phyloP scores from a whole-genome alignment of 2,113 vertebrate species.

The Phocoena phocoena region DNA sequence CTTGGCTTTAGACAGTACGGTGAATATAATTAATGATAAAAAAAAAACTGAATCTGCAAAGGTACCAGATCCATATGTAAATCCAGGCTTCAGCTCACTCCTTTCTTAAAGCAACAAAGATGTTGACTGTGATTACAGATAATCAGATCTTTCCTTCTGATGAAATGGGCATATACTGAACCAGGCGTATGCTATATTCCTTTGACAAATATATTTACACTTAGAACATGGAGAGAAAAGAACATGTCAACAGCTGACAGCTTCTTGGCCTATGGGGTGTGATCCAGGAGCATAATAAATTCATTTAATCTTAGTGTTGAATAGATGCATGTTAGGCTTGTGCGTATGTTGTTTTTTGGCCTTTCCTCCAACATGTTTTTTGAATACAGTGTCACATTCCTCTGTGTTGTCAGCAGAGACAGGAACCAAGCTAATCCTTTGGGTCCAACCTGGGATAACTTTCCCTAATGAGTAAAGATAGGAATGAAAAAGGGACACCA shows the following conservation, averaged over 20 bases:
- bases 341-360: background rate
- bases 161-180: constrained; percentile 65
- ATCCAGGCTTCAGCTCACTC: constrained; percentile 1
- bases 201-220: constrained; percentile 72
- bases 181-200: constrained; percentile 57
- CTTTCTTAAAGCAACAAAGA: constrained; percentile 59
- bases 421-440: constrained; percentile 48
- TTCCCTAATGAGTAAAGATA: constrained; percentile 57
- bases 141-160: constrained; percentile 69
- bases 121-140: constrained; percentile 67
- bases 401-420: constrained; percentile 70
- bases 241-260: constrained; percentile 77
- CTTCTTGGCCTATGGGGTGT: constrained; percentile 75
- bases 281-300: constrained; percentile 73
- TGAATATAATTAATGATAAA: background rate
- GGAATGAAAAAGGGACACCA: constrained; percentile 27
- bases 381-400: constrained; percentile 61
- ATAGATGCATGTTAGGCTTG: constrained; percentile 66
- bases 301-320: constrained; percentile 72
- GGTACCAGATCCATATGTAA: constrained; percentile 29
- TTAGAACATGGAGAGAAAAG: constrained; percentile 75
- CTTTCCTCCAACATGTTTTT: constrained; percentile 65
- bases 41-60: background rate
- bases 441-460: constrained; percentile 56
- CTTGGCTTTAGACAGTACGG: background rate